These are phyloP conservation scores for Formica exsecta DNA, from an alignment of 1,140 invertebrate species.

Conservation along the genomic window DNA sequence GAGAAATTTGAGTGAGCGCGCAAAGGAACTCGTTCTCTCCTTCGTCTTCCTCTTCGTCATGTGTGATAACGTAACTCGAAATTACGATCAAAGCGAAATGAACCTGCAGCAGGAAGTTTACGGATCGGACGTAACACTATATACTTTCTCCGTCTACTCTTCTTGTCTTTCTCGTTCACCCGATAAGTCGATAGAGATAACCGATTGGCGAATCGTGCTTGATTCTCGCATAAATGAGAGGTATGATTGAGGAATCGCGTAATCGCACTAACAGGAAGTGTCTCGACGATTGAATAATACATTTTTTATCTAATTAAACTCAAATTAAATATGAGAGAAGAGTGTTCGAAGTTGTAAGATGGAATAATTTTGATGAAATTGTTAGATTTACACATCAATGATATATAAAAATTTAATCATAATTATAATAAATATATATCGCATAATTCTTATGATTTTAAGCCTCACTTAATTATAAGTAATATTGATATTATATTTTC, in stretches of 20 bases:
- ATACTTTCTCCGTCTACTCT: constrained; percentile 56
- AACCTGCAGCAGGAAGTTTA: constrained; percentile 43
- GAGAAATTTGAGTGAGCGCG: constrained; percentile 41
- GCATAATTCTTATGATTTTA: neutral
- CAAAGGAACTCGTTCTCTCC: constrained; percentile 48
- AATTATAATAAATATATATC: neutral
- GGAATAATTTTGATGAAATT: constrained; percentile 14
- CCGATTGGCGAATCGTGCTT: constrained; percentile 3
- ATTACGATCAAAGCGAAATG: constrained; percentile 54
- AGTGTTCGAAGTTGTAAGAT: constrained; percentile 25
- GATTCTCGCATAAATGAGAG: constrained; percentile 7
- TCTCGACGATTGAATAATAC: neutral
- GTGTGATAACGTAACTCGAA: constrained; percentile 51
- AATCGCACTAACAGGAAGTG: constrained; percentile 5
- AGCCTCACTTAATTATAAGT: neutral
- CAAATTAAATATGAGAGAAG: neutral
- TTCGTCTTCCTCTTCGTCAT: constrained; percentile 34
- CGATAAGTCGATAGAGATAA: constrained; percentile 31
- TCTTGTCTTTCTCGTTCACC: neutral
- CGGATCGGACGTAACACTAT: constrained; percentile 70
- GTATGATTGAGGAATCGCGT: constrained; percentile 29
- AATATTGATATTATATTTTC: neutral
- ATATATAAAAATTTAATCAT: neutral
- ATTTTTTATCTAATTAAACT: constrained; percentile 3
- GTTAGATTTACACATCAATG: neutral